These are phyloP conservation scores for Drosophila jambulina DNA, from an alignment of 1,140 invertebrate genomes.

Conservation along the genomic window DNA sequence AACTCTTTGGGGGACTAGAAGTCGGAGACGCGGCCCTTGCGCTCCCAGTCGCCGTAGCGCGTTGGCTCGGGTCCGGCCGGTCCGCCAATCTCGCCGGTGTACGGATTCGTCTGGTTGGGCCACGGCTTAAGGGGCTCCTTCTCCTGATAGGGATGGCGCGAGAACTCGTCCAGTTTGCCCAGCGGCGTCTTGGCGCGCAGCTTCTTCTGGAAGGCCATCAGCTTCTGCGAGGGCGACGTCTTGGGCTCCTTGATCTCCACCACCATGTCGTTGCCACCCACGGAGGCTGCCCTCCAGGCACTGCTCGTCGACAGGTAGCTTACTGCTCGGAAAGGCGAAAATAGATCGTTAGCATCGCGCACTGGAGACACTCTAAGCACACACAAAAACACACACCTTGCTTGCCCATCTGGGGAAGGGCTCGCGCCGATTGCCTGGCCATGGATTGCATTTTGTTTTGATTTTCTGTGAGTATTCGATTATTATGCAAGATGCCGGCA, in stretches of 20 bases:
- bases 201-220: constrained; percentile 88
- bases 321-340: constrained; percentile 44
- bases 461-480: constrained; percentile 11
- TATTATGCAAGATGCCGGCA: constrained; percentile 45
- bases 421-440: constrained; percentile 63
- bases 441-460: constrained; percentile 70
- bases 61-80: constrained; percentile 99
- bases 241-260: constrained; percentile 69
- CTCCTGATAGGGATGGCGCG: constrained; percentile 91
- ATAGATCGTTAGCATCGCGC: constrained; percentile 18
- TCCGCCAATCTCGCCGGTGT: constrained; percentile 92
- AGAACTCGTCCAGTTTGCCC: constrained; percentile 88
- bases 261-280: constrained; percentile 45
- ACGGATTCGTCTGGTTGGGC: constrained; percentile 95
- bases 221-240: constrained; percentile 58
- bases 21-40: constrained; percentile 98
- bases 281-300: constrained; percentile 31
- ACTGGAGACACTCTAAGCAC: constrained; percentile 11
- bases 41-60: constrained; percentile 99
- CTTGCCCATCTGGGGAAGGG: constrained; percentile 62
- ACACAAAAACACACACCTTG: constrained; percentile 69
- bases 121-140: constrained; percentile 94
- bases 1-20: constrained; percentile 87
- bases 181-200: constrained; percentile 88
- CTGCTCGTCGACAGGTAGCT: constrained; percentile 60